phyloP scores from a whole-genome alignment of 2,797 vertebrate species.

The Eurystomus glaucurus region DNA sequence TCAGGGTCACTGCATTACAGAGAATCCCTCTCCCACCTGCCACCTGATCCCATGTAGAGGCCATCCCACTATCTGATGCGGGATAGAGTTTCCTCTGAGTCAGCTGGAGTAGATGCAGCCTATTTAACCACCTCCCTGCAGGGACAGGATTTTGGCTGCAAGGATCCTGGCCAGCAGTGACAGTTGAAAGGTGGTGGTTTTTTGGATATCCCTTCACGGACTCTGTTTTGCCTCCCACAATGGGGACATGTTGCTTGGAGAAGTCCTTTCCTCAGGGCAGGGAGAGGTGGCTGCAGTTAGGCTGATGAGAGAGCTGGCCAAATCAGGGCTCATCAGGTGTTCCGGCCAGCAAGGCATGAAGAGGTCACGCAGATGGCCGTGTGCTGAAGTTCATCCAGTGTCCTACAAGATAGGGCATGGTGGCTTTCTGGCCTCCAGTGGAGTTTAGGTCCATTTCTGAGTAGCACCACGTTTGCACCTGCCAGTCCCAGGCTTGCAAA shows the following conservation, averaged over 20 bases:
- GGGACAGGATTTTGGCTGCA: slow-evolving; percentile 1
- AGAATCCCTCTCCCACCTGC: background rate
- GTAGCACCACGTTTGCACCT: background rate
- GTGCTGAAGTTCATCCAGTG: background rate
- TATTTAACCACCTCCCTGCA: slow-evolving; percentile 19
- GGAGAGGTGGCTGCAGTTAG: background rate
- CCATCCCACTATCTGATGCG: background rate
- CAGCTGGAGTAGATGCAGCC: background rate
- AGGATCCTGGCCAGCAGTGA: background rate
- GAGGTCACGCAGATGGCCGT: background rate
- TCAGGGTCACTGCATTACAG: background rate
- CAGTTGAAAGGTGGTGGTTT: background rate
- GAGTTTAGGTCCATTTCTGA: background rate
- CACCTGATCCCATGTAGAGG: background rate
- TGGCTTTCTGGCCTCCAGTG: background rate
- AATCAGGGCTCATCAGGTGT: background rate
- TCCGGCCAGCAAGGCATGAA: background rate
- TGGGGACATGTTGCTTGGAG: background rate
- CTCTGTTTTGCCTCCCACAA: background rate
- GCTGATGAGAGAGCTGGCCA: background rate
- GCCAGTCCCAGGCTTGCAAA: background rate
- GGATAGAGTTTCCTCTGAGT: background rate
- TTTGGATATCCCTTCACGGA: background rate
- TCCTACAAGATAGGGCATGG: background rate
- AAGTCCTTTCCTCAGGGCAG: background rate